phyloP scores from a whole-genome alignment of 2,113 vertebrate species.

The Cololabis saira region DNA sequence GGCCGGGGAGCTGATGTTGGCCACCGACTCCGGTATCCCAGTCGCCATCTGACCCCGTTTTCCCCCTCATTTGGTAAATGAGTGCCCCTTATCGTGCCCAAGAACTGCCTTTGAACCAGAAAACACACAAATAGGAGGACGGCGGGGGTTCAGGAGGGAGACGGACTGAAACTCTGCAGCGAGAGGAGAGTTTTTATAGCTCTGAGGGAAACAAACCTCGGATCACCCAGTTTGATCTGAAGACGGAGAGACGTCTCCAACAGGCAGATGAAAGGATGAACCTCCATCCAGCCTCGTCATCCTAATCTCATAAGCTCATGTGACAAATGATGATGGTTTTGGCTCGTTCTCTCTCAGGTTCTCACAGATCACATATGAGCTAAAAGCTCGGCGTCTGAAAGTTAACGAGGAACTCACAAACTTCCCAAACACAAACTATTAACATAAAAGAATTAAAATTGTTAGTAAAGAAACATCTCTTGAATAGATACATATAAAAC shows the following conservation, averaged over 20 bases:
- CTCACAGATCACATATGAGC: not conserved
- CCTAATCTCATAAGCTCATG: constrained; percentile 10
- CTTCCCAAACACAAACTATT: no score
- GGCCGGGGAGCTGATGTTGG: constrained; percentile 17
- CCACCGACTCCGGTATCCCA: constrained; percentile 39
- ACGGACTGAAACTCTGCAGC: constrained; percentile 1
- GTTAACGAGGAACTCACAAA: no score
- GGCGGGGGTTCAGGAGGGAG: not conserved
- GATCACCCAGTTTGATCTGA: constrained; percentile 1
- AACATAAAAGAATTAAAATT: no score
- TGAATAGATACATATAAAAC: no score
- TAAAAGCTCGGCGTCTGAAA: no score
- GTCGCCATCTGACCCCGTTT: constrained; percentile 63
- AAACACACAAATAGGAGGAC: constrained; percentile 40
- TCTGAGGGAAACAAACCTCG: not conserved
- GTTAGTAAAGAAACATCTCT: no score
- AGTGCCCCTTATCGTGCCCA: constrained; percentile 48
- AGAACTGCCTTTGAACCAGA: constrained; percentile 61
- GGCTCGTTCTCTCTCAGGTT: not conserved
- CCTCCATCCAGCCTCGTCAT: constrained; percentile 11
- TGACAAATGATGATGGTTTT: not conserved
- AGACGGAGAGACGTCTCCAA: not conserved
- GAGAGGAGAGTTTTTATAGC: constrained; percentile 32
- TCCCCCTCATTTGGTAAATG: constrained; percentile 62
- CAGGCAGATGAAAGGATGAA: constrained; percentile 28